These are phyloP conservation scores for Propithecus perrieri DNA, from an alignment of 2,797 vertebrate species.

Conservation along the genomic window DNA sequence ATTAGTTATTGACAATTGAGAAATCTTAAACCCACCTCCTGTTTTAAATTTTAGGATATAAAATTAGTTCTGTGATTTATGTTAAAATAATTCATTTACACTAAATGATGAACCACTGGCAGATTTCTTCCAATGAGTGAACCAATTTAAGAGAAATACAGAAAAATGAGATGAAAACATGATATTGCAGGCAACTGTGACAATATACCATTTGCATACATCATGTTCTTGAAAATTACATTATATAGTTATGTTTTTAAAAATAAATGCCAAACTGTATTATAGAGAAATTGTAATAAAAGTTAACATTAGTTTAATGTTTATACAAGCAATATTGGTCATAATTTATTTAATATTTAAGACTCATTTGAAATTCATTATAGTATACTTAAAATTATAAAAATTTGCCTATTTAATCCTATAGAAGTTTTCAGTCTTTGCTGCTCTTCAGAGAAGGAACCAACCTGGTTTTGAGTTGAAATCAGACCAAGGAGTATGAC, in stretches of 20 bases:
- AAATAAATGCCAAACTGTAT: neutral
- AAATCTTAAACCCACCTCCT: neutral
- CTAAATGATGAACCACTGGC: neutral
- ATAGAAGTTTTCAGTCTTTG: neutral
- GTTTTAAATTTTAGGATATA: neutral
- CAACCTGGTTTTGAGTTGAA: neutral
- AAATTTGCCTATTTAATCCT: neutral
- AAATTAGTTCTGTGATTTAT: neutral
- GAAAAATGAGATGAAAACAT: neutral
- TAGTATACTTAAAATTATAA: neutral
- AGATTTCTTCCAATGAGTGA: neutral
- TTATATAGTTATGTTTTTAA: neutral
- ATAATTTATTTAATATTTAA: neutral
- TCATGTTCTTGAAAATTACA: neutral
- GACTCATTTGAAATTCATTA: neutral
- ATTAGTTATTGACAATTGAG: neutral
- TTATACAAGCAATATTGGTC: neutral
- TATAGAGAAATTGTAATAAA: neutral
- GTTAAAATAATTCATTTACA: conserved; percentile 16
- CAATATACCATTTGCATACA: neutral
- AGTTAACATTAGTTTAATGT: neutral
- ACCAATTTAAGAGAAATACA: neutral
- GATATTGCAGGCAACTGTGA: neutral
- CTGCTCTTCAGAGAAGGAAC: neutral
- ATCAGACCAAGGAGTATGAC: neutral